These are phyloP conservation scores for Leptosomus discolor DNA, from an alignment of 2,113 vertebrate genomes.

Conservation along the genomic window DNA sequence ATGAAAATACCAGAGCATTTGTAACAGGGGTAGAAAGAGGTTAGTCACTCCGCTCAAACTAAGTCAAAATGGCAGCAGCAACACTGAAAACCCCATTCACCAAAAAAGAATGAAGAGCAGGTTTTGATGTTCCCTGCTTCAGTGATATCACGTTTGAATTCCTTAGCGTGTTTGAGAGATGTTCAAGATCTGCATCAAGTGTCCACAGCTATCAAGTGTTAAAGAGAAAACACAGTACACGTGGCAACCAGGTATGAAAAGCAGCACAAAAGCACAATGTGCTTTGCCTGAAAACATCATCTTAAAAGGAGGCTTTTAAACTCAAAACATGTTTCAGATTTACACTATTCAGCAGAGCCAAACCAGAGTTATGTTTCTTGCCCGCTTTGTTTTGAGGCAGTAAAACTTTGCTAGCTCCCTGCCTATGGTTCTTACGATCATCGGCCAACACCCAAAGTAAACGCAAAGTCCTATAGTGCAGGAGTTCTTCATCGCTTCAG, in stretches of 20 bases:
- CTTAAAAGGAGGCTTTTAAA: background rate
- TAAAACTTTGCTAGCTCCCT: background rate
- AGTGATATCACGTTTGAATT: background rate
- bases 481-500: background rate
- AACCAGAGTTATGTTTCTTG: background rate
- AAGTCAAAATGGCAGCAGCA: background rate
- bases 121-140: background rate
- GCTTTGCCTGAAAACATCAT: background rate
- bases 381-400: background rate
- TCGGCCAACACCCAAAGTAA: background rate
- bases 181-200: background rate
- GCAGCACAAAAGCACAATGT: background rate
- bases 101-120: background rate
- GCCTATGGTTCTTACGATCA: background rate
- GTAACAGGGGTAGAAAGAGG: background rate
- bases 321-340: background rate
- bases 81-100: background rate
- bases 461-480: background rate
- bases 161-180: background rate
- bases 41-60: background rate
- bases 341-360: background rate
- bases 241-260: background rate
- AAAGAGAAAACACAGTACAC: background rate
- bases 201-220: background rate
- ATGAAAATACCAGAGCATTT: background rate